Evolutionary conservation across 2,113 vertebrate species (phyloP), one percentile per base, ranked within the genome.

Genomic region (Narcine bancroftii): DNA sequence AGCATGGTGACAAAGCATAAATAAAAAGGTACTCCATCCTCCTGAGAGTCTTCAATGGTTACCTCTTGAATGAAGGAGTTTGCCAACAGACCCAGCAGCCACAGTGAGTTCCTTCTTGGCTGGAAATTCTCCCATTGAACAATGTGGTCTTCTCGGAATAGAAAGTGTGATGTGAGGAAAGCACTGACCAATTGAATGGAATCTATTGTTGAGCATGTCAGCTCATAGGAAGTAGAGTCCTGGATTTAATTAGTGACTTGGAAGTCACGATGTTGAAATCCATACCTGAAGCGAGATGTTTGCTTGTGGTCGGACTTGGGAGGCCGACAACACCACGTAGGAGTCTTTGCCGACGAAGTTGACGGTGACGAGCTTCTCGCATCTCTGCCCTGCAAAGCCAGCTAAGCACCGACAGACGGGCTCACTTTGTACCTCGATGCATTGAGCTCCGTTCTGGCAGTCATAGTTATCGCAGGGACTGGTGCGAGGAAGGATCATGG

Each of bases 401-500:
- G 98, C 97, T 3, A 97, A 95, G 94, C 99, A 99, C 94, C 97
- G 98, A 93, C 99, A 99, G 92, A 98, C 94, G 0, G 98, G 99
- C 93, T 99, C 99, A 0, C 96, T 97, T 9, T 97, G 96, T 0
- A 94, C 95, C 42, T 98, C 95, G 33, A 99, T 96, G 95, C 99
- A 99, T 95, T 98, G 97, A 0, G 97, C 98, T 0, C 97, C 97
- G 0, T 99, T 97, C 95, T 99, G 98, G 95, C 99, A 99, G 77
- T 99, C 98, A 0, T 97, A 97, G 92, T 99, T 96, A 94, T 99
- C 98, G 0, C 99, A 99, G 0, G 98, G 98, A 94, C 98, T 99
- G 0, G 98, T 99, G 95, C 99, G 99, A 87, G 99, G 98, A 94
- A 99, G 95, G 94, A 99, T 98, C 98, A 99, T 99, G 1, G 98